Percentiles rank a stretch among this genome's conserved stretches.
phyloP scores from a whole-genome alignment of 1,140 invertebrate genomes.

The Lepidurus couesii region DNA sequence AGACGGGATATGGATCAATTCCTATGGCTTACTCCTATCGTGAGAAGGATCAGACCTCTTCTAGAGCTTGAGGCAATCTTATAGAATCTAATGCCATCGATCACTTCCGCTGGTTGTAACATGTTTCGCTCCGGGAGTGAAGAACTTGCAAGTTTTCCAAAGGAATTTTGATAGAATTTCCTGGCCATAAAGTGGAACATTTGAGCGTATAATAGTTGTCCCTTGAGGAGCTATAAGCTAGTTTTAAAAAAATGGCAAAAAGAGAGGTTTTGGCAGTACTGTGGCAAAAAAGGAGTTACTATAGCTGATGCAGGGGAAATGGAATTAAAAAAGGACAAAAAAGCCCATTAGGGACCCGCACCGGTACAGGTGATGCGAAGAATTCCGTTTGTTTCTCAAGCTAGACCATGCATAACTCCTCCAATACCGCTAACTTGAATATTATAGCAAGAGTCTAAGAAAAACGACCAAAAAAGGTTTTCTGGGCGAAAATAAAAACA shows the following conservation, averaged over 20 bases:
- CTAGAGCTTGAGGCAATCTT: neutral
- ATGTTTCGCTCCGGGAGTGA: neutral
- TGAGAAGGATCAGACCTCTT: constrained; percentile 12
- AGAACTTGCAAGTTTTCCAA: neutral
- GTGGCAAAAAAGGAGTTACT: too few relatives aligned
- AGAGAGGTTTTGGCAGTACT: too few relatives aligned
- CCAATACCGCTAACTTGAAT: neutral
- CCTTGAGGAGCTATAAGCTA: too few relatives aligned
- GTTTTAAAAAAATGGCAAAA: too few relatives aligned
- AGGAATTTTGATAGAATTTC: neutral
- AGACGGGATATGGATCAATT: neutral
- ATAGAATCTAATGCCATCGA: neutral
- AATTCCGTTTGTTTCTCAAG: neutral
- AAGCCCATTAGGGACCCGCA: neutral
- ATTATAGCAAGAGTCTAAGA: neutral
- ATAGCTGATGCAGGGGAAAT: too few relatives aligned
- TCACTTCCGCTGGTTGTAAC: neutral
- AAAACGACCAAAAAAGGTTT: neutral
- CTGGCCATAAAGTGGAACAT: neutral
- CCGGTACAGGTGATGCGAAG: neutral
- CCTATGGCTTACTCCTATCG: neutral
- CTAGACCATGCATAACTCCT: neutral
- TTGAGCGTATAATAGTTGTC: neutral
- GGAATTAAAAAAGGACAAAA: too few relatives aligned
- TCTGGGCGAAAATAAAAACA: neutral